Conservation (phyloP, 2,113 vertebrate species). For the Isichthys henryi region DNA sequence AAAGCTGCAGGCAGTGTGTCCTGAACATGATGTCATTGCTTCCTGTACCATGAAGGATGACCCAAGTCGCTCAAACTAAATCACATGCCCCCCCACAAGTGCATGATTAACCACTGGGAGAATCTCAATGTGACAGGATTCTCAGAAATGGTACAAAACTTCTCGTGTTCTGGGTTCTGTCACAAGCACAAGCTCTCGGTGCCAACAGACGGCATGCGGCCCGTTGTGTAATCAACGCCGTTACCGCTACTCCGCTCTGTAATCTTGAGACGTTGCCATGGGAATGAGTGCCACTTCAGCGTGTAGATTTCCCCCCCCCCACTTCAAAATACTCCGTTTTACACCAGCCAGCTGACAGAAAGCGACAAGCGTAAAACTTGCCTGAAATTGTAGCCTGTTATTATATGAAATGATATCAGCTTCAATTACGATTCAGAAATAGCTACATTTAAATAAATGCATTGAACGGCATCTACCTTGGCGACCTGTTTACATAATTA, state of each 20-base stretch:
- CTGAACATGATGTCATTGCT: not conserved
- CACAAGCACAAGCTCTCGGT: not conserved
- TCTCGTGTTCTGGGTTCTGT: not conserved
- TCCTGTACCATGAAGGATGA: not conserved
- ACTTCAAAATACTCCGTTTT: not conserved
- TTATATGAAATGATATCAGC: conserved; percentile 37
- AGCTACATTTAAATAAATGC: conserved; percentile 39
- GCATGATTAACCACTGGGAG: not conserved
- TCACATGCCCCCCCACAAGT: not conserved
- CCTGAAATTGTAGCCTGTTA: conserved; percentile 7
- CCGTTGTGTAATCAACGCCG: not conserved
- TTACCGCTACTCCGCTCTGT: not conserved
- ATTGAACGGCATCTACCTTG: conserved; percentile 22
- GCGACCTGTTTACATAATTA: conserved; percentile 46
- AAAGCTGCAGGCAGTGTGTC: not conserved
- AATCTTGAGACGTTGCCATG: not conserved
- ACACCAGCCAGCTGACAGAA: not conserved
- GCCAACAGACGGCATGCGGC: not conserved
- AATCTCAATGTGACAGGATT: not conserved
- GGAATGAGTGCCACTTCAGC: not conserved
- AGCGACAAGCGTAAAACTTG: conserved; percentile 19
- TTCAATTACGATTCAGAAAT: conserved; percentile 43
- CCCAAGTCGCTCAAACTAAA: not conserved
- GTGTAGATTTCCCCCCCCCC: not conserved
- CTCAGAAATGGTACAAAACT: not conserved